Conservation (phyloP, 2,888 invertebrate species). For the Machimus rusticus region DNA sequence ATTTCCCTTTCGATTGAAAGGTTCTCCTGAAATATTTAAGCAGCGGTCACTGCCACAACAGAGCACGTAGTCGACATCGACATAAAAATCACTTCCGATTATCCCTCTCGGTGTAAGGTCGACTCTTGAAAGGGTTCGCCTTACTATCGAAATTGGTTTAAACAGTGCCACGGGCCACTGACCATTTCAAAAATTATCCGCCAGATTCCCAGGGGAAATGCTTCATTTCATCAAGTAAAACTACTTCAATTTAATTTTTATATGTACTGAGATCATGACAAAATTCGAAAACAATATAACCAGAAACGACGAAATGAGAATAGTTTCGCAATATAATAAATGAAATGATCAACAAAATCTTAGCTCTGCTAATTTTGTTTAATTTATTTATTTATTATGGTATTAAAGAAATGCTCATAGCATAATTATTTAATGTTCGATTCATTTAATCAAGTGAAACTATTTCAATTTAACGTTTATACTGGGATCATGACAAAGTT, state of each 20-base stretch:
- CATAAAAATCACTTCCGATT: slow-evolving; percentile 27
- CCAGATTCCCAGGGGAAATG: background rate
- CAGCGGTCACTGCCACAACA: background rate
- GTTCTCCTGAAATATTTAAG: background rate
- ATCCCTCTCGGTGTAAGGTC: background rate
- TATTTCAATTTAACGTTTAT: no score
- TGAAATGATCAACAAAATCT: no score
- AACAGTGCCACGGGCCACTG: background rate
- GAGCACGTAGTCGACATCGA: slow-evolving; percentile 8
- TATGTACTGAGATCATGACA: background rate
- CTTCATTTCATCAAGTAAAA: background rate
- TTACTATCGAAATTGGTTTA: background rate
- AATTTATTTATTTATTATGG: no score
- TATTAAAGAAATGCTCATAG: no score
- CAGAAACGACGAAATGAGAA: no score
- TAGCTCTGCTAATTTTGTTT: no score
- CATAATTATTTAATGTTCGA: no score
- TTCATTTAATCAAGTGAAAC: no score
- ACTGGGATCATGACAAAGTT: no score
- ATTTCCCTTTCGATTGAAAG: slow-evolving; percentile 8
- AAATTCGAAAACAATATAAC: no score
- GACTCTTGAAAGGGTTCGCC: background rate
- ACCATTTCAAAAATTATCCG: background rate
- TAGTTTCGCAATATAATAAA: no score
- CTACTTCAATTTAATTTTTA: background rate